Base-by-base conservation (phyloP, 1,140 invertebrate species). In the Plutomurus gul region DNA sequence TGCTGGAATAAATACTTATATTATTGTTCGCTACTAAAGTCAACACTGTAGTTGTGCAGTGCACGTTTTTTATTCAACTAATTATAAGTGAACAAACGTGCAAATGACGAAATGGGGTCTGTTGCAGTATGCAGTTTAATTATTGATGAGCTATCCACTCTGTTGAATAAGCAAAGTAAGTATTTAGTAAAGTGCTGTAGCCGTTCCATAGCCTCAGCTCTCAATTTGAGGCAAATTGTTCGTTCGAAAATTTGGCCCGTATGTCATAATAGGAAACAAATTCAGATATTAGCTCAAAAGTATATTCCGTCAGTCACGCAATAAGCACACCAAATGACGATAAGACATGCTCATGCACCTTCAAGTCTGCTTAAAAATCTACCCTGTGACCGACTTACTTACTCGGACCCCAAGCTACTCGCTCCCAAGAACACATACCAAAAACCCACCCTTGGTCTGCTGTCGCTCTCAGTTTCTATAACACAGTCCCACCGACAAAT, bases 191-290 rank as follows among this genome's bases (percentile, higher is more conserved):
- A n/a, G n/a, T n/a, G n/a, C n/a, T n/a, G n/a, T n/a, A n/a, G n/a
- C n/a, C n/a, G n/a, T n/a, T n/a, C n/a, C n/a, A n/a, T n/a, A n/a
- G n/a, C n/a, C 73, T 22, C 73, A 49, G 37, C 56, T 47, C 56
- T 76, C 60, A 70, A 80, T 77, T n/a, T 81, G 76, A 37, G 76
- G 75, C 80, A 78, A 81, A 81, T 81, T 77, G 72, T 77, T 80
- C 33, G 33, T 73, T 77, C 79, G 46, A 76, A 76, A 73, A 56
- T 60, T 74, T 75, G 56, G 30, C 74, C 75, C 79, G 74, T 76
- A 74, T 77, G 70, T 73, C 46, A 46, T 76, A 77, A 80, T 39
- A 77, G 22, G 33, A 71, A 81, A 78, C 80, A 81, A 81, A 81
- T 81, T 81, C 80, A 78, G 78, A 76, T 47, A 79, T 79, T 72